Conservation (phyloP, 2,888 invertebrate genomes). For the Phorcus lineatus region DNA sequence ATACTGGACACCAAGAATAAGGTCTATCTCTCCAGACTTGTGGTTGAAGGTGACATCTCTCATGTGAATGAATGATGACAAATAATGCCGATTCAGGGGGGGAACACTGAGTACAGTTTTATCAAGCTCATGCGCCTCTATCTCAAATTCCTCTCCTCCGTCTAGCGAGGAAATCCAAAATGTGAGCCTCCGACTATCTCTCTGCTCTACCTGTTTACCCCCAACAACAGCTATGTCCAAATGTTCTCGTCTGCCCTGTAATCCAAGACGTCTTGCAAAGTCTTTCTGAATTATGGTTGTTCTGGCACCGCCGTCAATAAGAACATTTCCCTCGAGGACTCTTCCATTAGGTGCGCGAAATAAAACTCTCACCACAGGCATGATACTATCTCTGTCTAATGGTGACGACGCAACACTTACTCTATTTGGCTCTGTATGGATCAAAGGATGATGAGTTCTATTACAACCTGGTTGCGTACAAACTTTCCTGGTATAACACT, state of each 20-base stretch:
- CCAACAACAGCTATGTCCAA: not conserved
- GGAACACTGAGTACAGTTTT: conserved; percentile 29
- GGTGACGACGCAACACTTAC: not conserved
- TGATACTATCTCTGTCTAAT: not conserved
- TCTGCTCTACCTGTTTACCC: not conserved
- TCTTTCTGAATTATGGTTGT: conserved; percentile 20
- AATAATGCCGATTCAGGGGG: not conserved
- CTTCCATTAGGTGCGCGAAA: conserved; percentile 18
- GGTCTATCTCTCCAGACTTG: conserved; percentile 14
- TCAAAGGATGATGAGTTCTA: conserved; percentile 4
- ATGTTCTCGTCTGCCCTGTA: conserved; percentile 19
- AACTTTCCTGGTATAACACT: conserved; percentile 3
- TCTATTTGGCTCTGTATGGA: conserved; percentile 19
- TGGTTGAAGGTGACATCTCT: not conserved
- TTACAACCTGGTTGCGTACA: conserved; percentile 18
- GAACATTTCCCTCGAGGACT: conserved; percentile 21
- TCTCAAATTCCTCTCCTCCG: conserved; percentile 22
- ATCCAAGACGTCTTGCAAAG: conserved; percentile 14
- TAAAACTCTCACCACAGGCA: conserved; percentile 21
- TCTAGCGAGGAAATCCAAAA: conserved; percentile 14
- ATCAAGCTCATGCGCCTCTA: conserved; percentile 31
- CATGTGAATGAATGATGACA: too few species aligned
- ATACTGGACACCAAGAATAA: conserved; percentile 28
- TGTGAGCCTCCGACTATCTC: conserved; percentile 10
- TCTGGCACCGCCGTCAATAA: conserved; percentile 27